Evolutionary conservation across 2,797 vertebrate species (phyloP).

Genomic region (Sebastes alutus): DNA sequence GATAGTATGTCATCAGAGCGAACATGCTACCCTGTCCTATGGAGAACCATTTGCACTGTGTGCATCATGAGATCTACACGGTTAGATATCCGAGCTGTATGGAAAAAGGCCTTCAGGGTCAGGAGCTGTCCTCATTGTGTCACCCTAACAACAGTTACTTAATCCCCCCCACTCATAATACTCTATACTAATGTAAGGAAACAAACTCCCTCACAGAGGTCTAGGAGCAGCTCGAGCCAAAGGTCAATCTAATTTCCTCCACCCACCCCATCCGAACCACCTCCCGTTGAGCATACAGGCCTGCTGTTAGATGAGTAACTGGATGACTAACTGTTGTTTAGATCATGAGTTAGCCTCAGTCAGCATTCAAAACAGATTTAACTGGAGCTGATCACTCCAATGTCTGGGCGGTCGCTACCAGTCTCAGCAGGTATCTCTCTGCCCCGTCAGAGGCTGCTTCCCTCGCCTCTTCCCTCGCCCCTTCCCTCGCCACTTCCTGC

Average conservation of each 20-base stretch:
- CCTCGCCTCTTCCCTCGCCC: too few relatives aligned
- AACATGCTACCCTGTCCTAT: too few relatives aligned
- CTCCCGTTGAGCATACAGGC: neutral
- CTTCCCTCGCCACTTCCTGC: too few relatives aligned
- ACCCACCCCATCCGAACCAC: neutral
- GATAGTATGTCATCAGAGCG: too few relatives aligned
- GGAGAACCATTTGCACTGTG: too few relatives aligned
- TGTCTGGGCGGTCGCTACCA: neutral
- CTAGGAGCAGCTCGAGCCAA: neutral
- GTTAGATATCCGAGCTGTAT: neutral
- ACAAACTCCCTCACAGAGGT: neutral
- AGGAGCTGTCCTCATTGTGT: neutral
- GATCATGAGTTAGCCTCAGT: neutral
- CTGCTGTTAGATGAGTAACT: neutral
- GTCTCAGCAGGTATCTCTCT: neutral
- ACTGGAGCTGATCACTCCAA: neutral
- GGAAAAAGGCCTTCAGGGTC: neutral
- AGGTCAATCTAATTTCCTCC: neutral
- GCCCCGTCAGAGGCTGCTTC: neutral
- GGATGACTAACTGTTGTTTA: constrained; percentile 12
- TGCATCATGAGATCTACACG: neutral
- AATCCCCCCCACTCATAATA: neutral
- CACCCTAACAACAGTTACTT: neutral
- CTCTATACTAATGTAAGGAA: neutral
- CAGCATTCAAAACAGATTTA: neutral